A percentile compares a stretch with the other conserved stretches of the same genome.
Conservation (phyloP, 2,797 vertebrate genomes). For the Ptychadena robeensis region DNA sequence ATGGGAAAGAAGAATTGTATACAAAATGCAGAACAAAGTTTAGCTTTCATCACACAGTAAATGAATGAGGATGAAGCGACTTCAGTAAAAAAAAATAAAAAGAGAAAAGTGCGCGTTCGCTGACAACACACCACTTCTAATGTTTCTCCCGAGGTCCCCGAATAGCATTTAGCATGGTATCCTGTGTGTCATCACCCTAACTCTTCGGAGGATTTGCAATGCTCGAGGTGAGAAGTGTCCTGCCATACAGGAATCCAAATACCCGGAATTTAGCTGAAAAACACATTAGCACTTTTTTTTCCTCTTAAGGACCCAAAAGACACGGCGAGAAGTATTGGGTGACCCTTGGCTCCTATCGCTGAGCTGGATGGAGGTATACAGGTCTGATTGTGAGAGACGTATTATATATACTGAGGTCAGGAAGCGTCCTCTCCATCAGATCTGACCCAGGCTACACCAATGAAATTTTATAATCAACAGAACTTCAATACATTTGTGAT, state of each 20-base stretch:
- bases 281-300: slow-evolving; percentile 79
- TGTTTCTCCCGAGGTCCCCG: slow-evolving; percentile 61
- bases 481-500: too few relatives aligned
- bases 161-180: slow-evolving; percentile 73
- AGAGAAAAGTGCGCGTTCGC: background rate
- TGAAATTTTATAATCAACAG: too few relatives aligned
- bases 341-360: slow-evolving; percentile 52
- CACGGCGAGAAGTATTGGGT: slow-evolving; percentile 53
- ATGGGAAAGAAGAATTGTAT: too few relatives aligned
- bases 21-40: too few relatives aligned
- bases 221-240: slow-evolving; percentile 71
- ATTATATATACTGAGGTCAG: background rate
- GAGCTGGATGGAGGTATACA: background rate
- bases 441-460: too few relatives aligned
- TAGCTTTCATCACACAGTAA: too few relatives aligned
- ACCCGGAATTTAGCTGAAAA: slow-evolving; percentile 71
- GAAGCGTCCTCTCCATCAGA: too few relatives aligned
- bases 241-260: slow-evolving; percentile 66
- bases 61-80: too few relatives aligned
- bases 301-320: slow-evolving; percentile 64
- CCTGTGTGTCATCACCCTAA: slow-evolving; percentile 73
- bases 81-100: background rate
- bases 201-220: slow-evolving; percentile 75
- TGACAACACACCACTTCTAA: background rate
- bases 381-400: background rate